Percentiles rank a stretch among this genome's conserved stretches.
Conservation (phyloP, 2,888 invertebrate genomes). For the Lasiommata megera region DNA sequence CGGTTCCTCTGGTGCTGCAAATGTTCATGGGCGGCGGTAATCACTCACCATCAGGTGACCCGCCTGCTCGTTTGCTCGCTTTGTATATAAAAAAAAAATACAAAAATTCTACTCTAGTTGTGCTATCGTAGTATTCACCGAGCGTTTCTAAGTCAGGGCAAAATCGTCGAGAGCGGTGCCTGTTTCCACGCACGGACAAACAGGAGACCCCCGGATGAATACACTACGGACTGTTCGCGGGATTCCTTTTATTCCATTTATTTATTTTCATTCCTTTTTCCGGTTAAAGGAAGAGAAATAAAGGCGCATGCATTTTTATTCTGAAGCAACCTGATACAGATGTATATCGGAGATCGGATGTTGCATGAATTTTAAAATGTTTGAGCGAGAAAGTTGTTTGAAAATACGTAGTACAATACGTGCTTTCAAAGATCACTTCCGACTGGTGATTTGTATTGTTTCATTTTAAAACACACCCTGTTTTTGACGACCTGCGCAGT, state of each 20-base stretch:
- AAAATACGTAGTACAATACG: no score
- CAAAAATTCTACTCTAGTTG: background rate
- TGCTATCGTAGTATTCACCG: background rate
- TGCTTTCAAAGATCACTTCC: no score
- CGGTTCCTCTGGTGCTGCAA: no score
- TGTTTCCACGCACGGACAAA: background rate
- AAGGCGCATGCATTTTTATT: background rate
- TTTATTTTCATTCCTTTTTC: conserved; percentile 5
- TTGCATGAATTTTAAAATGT: conserved; percentile 5
- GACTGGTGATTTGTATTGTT: no score
- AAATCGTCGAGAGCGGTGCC: background rate
- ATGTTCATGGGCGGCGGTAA: no score
- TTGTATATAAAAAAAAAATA: no score
- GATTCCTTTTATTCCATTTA: conserved; percentile 6
- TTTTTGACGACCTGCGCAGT: no score
- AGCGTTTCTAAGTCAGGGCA: background rate
- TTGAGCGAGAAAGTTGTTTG: background rate
- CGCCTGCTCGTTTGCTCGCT: no score
- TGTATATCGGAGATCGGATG: conserved; percentile 1
- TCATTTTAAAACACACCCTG: no score
- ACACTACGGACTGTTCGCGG: background rate
- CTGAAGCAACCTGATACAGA: background rate
- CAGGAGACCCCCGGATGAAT: background rate
- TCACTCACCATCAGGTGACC: no score
- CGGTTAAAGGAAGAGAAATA: conserved; percentile 1